Evolutionary conservation across 2,797 vertebrate genomes (phyloP).

Genomic region (Centroberyx gerrardi): DNA sequence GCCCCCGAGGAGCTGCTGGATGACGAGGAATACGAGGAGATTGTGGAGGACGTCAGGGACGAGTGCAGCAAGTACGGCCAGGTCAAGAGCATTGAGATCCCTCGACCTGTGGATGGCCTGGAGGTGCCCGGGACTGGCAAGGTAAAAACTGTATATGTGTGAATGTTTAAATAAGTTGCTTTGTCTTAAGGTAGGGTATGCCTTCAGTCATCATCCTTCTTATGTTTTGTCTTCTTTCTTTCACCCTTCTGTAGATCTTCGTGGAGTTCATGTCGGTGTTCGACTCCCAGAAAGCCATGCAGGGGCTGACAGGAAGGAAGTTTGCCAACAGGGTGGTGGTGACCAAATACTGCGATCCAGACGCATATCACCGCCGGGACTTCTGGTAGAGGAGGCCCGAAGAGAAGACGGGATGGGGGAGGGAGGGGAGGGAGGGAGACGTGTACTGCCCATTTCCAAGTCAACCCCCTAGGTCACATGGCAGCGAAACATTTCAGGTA

Average conservation of each 20-base stretch:
- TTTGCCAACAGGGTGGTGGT: slow-evolving; percentile 97
- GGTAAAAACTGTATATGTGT: slow-evolving; percentile 72
- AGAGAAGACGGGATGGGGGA: slow-evolving; percentile 1
- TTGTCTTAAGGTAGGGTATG: background rate
- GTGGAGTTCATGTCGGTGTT: slow-evolving; percentile 96
- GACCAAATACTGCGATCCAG: slow-evolving; percentile 97
- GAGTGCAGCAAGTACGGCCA: slow-evolving; percentile 96
- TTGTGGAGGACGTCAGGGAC: slow-evolving; percentile 93
- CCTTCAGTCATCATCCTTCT: background rate
- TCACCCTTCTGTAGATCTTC: slow-evolving; percentile 86
- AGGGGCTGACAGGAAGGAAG: slow-evolving; percentile 94
- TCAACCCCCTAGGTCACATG: slow-evolving; percentile 56
- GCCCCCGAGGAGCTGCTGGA: slow-evolving; percentile 94
- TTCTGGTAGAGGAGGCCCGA: slow-evolving; percentile 89
- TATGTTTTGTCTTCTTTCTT: background rate
- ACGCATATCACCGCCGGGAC: slow-evolving; percentile 95
- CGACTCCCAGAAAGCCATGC: slow-evolving; percentile 98
- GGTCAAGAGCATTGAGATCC: slow-evolving; percentile 96
- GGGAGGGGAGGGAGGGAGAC: slow-evolving; percentile 24
- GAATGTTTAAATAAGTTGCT: background rate
- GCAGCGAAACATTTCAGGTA: slow-evolving; percentile 55
- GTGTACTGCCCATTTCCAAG: slow-evolving; percentile 66
- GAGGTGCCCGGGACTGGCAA: slow-evolving; percentile 95
- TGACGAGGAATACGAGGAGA: slow-evolving; percentile 96
- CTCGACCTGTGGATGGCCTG: slow-evolving; percentile 93